Evolutionary conservation across 1,140 invertebrate genomes (phyloP).

Genomic region (Akabosia matsudoensis): DNA sequence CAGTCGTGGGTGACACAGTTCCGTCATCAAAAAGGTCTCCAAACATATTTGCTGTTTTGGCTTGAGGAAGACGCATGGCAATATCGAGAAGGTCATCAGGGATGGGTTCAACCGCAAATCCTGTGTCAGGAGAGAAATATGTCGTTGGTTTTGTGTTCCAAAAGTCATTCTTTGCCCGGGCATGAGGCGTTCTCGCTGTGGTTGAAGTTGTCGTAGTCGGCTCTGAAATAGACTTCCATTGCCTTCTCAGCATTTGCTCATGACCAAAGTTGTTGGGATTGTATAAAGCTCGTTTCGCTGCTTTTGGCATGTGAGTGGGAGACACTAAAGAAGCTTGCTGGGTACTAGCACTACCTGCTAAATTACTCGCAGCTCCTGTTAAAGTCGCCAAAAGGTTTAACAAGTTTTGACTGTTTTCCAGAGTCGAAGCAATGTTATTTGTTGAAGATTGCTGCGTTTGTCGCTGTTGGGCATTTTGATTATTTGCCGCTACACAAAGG

Average conservation of each 20-base stretch:
- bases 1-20: not conserved
- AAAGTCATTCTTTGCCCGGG: not conserved
- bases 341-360: not conserved
- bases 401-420: constrained; percentile 10
- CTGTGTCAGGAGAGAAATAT: not conserved
- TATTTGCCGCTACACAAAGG: constrained; percentile 1
- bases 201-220: not conserved
- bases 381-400: not conserved
- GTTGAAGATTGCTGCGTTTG: not conserved
- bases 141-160: not conserved
- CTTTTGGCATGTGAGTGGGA: not conserved
- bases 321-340: not conserved
- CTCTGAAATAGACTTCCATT: not conserved
- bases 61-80: constrained; percentile 9
- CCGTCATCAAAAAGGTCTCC: not conserved
- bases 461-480: constrained; percentile 11
- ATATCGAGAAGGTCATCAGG: not conserved
- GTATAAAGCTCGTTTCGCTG: not conserved
- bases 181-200: not conserved
- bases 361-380: not conserved
- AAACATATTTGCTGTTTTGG: not conserved
- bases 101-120: constrained; percentile 3
- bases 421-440: not conserved
- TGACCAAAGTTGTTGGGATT: not conserved
- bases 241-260: not conserved